Conservation (phyloP, 2,113 vertebrate species). For the Oryzias woworae region DNA sequence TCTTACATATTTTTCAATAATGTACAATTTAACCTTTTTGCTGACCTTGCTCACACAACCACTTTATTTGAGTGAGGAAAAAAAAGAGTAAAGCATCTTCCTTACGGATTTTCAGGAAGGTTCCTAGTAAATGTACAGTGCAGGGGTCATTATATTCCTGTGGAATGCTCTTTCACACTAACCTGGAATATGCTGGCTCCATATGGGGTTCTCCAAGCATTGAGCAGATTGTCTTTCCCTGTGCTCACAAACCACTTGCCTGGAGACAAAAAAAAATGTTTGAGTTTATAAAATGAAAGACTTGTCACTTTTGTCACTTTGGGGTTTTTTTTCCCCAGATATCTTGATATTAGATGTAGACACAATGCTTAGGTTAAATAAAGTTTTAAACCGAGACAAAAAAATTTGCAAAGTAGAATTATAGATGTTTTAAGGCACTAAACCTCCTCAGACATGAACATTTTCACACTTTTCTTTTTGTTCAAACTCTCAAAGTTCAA, state of each 20-base stretch:
- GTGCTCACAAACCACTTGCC: constrained; percentile 99
- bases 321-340: too few species aligned
- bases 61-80: constrained; percentile 1
- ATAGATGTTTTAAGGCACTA: too few species aligned
- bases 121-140: not conserved
- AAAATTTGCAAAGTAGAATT: too few species aligned
- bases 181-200: constrained; percentile 99
- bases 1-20: not conserved
- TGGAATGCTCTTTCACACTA: constrained; percentile 1
- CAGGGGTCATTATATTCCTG: not conserved
- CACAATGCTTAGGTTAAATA: too few species aligned
- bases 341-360: too few species aligned
- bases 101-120: not conserved
- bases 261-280: constrained; percentile 52
- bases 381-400: too few species aligned
- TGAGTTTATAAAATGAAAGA: too few species aligned
- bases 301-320: too few species aligned
- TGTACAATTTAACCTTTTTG: not conserved
- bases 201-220: constrained; percentile 95
- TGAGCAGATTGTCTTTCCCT: constrained; percentile 97
- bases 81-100: not conserved
- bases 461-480: too few species aligned
- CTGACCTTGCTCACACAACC: not conserved
- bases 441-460: too few species aligned
- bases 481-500: too few species aligned